phyloP scores from a whole-genome alignment of 2,113 vertebrate species.

The Seriola aureovittata region DNA sequence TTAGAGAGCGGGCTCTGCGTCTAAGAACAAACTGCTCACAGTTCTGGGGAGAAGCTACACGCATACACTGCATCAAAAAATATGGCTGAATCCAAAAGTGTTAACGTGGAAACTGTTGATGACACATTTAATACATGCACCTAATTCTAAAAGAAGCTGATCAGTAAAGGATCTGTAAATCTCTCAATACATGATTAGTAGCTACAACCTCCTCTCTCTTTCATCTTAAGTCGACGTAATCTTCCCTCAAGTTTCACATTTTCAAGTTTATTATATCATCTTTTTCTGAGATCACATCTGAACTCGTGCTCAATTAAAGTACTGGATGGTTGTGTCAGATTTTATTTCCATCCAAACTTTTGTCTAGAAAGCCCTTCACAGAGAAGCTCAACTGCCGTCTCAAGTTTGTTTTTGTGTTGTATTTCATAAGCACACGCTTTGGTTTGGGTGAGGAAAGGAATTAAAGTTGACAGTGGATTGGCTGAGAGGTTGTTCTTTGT shows the following conservation, averaged over 20 bases:
- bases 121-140: background rate
- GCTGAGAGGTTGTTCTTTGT: background rate
- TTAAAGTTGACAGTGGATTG: background rate
- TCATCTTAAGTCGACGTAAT: too few relatives aligned
- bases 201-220: too few relatives aligned
- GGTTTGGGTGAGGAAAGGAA: background rate
- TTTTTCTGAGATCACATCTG: background rate
- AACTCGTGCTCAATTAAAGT: slow-evolving; percentile 22
- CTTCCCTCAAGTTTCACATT: background rate
- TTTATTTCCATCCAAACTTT: too few relatives aligned
- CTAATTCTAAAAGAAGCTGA: too few relatives aligned
- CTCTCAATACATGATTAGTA: background rate
- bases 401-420: background rate
- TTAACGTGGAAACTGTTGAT: background rate
- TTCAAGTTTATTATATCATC: slow-evolving; percentile 1
- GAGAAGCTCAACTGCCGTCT: background rate
- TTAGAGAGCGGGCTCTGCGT: background rate
- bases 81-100: background rate
- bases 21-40: background rate
- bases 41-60: background rate
- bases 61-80: background rate
- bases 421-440: background rate
- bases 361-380: too few relatives aligned
- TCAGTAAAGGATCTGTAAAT: too few relatives aligned
- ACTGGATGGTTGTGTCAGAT: background rate